Evolutionary conservation across 2,888 invertebrate genomes (phyloP).

Genomic region (Mactromeris polynyma): DNA sequence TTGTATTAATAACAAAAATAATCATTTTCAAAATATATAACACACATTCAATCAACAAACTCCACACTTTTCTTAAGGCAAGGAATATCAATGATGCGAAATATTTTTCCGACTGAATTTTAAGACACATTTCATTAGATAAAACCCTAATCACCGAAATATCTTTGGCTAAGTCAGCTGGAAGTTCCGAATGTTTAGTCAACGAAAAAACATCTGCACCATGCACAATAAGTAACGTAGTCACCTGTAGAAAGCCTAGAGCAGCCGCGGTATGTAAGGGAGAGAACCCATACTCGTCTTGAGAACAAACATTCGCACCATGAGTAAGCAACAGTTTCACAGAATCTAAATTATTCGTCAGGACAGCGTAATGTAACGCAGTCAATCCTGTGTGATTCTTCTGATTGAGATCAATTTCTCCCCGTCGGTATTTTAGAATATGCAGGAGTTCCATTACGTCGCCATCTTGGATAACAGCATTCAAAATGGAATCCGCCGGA

Average conservation of each 20-base stretch:
- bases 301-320: conserved; percentile 80
- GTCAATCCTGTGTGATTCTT: conserved; percentile 82
- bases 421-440: conserved; percentile 69
- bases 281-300: conserved; percentile 82
- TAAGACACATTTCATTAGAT: conserved; percentile 76
- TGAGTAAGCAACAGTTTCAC: conserved; percentile 80
- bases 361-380: conserved; percentile 82
- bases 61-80: not conserved
- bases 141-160: conserved; percentile 76
- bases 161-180: conserved; percentile 83
- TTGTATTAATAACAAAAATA: not conserved
- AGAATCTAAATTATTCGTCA: conserved; percentile 83
- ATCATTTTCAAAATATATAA: conserved; percentile 15
- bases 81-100: conserved; percentile 55
- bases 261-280: conserved; percentile 84
- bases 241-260: conserved; percentile 80
- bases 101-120: conserved; percentile 74
- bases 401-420: conserved; percentile 78
- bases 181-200: conserved; percentile 79
- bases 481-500: conserved; percentile 82
- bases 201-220: conserved; percentile 81
- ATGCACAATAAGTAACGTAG: conserved; percentile 80
- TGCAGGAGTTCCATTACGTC: conserved; percentile 79
- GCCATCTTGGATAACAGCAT: conserved; percentile 83
- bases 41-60: not conserved